Percentiles rank a stretch among this genome's conserved stretches.
These are phyloP conservation scores for Myanophis thanlyinensis DNA, from an alignment of 2,113 vertebrate species.

Conservation along the genomic window DNA sequence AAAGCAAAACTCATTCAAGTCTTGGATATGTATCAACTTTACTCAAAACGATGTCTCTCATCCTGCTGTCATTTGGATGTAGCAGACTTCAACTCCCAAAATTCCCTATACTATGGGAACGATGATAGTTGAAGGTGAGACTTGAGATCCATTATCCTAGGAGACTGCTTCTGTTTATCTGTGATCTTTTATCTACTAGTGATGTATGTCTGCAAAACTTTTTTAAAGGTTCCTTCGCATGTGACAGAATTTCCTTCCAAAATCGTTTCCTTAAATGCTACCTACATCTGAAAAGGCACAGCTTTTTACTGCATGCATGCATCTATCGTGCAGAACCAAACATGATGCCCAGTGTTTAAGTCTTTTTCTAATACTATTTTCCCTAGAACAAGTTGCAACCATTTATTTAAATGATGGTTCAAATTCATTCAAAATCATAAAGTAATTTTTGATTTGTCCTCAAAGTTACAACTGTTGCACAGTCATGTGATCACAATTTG, in stretches of 20 bases:
- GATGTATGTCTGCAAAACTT: rapidly evolving
- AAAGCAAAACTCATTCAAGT: neutral
- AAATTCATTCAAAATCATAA: neutral
- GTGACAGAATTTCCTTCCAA: neutral
- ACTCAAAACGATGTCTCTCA: neutral
- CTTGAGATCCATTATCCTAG: neutral
- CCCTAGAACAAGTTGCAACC: neutral
- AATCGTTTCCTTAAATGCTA: neutral
- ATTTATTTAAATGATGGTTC: neutral
- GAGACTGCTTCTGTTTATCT: neutral
- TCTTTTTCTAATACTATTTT: neutral
- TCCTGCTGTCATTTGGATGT: too few relatives aligned
- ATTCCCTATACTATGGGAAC: neutral
- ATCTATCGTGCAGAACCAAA: neutral
- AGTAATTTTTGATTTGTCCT: neutral
- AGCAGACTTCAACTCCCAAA: neutral
- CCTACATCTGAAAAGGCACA: neutral
- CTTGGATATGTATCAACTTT: neutral
- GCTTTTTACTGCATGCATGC: too few relatives aligned
- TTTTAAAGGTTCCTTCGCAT: neutral
- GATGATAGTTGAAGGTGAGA: neutral
- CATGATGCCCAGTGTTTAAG: neutral
- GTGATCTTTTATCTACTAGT: neutral
- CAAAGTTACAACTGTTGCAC: neutral
- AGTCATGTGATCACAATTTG: neutral